phyloP scores from a whole-genome alignment of 1,140 invertebrate genomes.

The Zaprionus nigranus region DNA sequence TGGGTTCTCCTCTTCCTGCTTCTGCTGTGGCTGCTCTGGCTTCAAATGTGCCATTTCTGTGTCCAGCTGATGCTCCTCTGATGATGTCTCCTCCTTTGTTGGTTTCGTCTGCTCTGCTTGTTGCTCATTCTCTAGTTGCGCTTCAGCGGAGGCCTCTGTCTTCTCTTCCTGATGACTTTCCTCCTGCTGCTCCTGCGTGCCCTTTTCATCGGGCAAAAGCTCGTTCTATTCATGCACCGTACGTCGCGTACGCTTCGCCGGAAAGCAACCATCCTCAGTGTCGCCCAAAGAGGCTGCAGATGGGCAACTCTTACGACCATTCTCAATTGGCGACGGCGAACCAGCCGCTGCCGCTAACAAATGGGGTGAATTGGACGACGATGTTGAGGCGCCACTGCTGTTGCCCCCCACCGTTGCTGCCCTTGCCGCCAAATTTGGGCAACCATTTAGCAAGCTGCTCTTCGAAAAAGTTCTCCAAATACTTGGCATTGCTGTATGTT shows the following conservation, averaged over 20 bases:
- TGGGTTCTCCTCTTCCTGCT: constrained; percentile 1
- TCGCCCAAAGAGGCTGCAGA: constrained; percentile 70
- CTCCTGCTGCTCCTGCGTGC: constrained; percentile 30
- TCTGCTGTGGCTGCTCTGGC: constrained; percentile 4
- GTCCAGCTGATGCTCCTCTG: constrained; percentile 1
- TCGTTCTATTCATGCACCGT: constrained; percentile 78
- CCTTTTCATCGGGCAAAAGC: constrained; percentile 63
- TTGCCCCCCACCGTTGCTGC: constrained; percentile 23
- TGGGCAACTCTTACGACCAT: constrained; percentile 74
- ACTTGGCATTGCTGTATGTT: constrained; percentile 93
- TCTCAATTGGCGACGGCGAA: constrained; percentile 67
- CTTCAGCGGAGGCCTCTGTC: background rate
- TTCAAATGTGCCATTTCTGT: background rate
- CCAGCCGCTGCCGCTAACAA: constrained; percentile 46
- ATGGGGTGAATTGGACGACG: constrained; percentile 57
- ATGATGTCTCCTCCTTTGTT: background rate
- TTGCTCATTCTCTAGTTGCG: constrained; percentile 1
- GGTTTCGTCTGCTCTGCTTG: constrained; percentile 2
- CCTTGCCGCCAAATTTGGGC: constrained; percentile 88
- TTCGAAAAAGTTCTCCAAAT: constrained; percentile 94
- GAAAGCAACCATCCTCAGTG: constrained; percentile 70
- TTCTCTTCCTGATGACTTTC: background rate
- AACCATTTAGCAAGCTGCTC: constrained; percentile 92
- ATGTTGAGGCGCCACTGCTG: constrained; percentile 42
- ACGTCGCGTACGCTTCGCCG: constrained; percentile 69